These are phyloP conservation scores for Helarctos malayanus DNA, from an alignment of 2,797 vertebrate genomes.

Conservation along the genomic window DNA sequence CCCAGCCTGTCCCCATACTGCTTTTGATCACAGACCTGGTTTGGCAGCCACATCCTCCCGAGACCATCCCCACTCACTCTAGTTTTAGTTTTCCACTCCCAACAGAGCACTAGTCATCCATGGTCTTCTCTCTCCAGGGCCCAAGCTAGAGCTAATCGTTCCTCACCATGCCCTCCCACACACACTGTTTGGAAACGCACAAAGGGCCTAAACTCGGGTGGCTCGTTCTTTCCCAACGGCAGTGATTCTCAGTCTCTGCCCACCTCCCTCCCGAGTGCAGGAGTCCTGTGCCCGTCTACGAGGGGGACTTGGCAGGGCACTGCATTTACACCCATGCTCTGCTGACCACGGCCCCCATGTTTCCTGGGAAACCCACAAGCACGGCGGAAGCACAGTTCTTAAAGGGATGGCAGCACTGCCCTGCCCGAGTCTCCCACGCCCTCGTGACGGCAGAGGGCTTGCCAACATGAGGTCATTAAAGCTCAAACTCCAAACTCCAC, in stretches of 20 bases:
- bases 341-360: not conserved
- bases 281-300: not conserved
- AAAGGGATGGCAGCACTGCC: not conserved
- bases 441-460: not conserved
- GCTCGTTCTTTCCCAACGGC: not conserved
- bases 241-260: not conserved
- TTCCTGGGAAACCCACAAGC: not conserved
- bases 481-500: not conserved
- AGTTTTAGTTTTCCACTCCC: not conserved
- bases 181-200: not conserved
- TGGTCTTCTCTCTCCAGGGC: not conserved
- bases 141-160: not conserved
- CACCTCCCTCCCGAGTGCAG: no score
- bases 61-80: not conserved
- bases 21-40: not conserved
- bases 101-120: not conserved
- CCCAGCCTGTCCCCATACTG: not conserved
- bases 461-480: not conserved
- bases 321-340: not conserved
- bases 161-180: not conserved
- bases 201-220: not conserved
- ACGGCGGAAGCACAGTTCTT: not conserved
- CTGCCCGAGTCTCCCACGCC: not conserved
- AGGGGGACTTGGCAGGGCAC: not conserved
- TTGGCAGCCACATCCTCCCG: not conserved